Evolutionary conservation across 1,140 invertebrate species (phyloP).

Genomic region (Euglossa dilemma): DNA sequence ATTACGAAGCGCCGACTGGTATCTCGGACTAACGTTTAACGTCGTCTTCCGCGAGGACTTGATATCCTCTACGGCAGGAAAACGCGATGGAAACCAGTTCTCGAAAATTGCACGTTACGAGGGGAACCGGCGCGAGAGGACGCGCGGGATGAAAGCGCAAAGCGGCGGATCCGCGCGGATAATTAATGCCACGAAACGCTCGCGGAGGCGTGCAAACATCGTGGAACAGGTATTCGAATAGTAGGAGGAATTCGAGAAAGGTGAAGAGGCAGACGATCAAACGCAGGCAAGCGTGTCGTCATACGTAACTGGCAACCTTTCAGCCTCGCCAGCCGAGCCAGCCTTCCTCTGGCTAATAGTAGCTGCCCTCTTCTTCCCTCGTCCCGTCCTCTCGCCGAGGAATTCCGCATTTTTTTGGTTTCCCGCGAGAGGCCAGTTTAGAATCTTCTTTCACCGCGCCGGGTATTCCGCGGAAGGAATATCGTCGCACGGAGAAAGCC

Average conservation of each 20-base stretch:
- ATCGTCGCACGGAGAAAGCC: conserved; percentile 20
- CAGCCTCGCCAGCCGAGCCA: neutral
- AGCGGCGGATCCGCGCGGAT: conserved; percentile 2
- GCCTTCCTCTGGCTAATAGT: neutral
- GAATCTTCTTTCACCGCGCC: conserved; percentile 25
- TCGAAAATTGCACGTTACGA: neutral
- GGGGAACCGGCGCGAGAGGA: neutral
- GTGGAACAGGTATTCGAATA: conserved; percentile 5
- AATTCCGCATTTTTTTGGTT: conserved; percentile 52
- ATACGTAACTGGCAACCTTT: conserved; percentile 23
- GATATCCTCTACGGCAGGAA: neutral
- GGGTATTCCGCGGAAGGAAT: conserved; percentile 27
- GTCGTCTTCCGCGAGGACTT: neutral
- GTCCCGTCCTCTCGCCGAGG: conserved; percentile 16
- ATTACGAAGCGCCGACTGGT: neutral
- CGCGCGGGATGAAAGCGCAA: neutral
- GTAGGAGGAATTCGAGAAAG: conserved; percentile 10
- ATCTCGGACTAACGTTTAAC: neutral
- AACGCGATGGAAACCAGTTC: neutral
- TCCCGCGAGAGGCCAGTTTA: conserved; percentile 19
- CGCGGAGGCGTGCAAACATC: neutral
- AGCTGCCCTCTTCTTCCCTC: conserved; percentile 15
- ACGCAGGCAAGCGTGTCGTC: neutral
- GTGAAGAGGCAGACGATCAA: neutral
- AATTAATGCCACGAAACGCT: conserved; percentile 24